These are phyloP conservation scores for Amblyteles armatorius DNA, from an alignment of 2,888 invertebrate species.

Conservation along the genomic window DNA sequence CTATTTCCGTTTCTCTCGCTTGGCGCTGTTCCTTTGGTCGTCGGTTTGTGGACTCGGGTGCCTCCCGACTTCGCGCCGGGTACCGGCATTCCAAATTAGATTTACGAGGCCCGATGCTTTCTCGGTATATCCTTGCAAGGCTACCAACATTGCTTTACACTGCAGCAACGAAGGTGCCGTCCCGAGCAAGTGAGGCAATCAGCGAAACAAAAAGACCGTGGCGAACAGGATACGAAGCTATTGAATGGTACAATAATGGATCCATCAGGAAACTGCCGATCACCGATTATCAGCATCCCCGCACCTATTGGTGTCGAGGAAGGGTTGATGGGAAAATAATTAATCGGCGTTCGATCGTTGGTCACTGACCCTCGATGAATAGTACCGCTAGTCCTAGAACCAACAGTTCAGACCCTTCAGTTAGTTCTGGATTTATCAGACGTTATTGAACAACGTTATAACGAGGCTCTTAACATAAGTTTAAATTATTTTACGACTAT, in stretches of 20 bases:
- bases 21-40: slow-evolving; percentile 36
- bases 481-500: slow-evolving; percentile 29
- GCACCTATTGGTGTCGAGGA: not conserved
- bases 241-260: not conserved
- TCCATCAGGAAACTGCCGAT: not conserved
- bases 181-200: not conserved
- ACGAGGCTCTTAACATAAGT: not conserved
- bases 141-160: not conserved
- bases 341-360: not conserved
- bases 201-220: not conserved
- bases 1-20: slow-evolving; percentile 62
- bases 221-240: not conserved
- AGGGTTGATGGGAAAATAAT: not conserved
- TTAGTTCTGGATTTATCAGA: not conserved
- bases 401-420: slow-evolving; percentile 2
- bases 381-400: not conserved
- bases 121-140: slow-evolving; percentile 47
- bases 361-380: not conserved
- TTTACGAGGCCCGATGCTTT: slow-evolving; percentile 67
- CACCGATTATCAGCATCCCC: not conserved
- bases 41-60: slow-evolving; percentile 50
- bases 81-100: slow-evolving; percentile 71
- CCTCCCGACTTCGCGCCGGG: slow-evolving; percentile 55
- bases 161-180: not conserved
- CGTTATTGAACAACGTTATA: not conserved